A percentile compares a stretch with the other conserved stretches of the same genome.
Conservation (phyloP, 2,888 invertebrate species). For the Pyrocoelia pectoralis region DNA sequence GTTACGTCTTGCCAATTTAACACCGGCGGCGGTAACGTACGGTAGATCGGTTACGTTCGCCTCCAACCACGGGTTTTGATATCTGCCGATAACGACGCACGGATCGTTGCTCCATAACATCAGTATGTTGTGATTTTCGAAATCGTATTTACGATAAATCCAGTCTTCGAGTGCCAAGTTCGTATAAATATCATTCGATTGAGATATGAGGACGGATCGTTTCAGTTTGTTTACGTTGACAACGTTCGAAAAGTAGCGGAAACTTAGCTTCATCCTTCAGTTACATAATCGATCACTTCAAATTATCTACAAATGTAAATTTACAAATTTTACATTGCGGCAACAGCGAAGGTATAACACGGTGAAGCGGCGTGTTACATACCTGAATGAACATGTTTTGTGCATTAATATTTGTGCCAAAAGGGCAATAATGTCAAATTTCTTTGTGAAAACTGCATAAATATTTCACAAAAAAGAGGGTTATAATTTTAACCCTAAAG, state of each 20-base stretch:
- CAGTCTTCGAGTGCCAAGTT: constrained; percentile 97
- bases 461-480: too few relatives aligned
- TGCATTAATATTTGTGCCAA: too few relatives aligned
- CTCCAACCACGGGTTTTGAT: constrained; percentile 97
- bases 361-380: too few relatives aligned
- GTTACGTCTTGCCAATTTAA: constrained; percentile 85
- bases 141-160: constrained; percentile 89
- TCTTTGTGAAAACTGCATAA: too few relatives aligned
- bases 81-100: constrained; percentile 93
- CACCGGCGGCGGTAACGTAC: constrained; percentile 64
- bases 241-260: background rate
- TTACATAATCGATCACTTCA: too few relatives aligned
- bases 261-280: background rate
- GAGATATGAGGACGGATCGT: constrained; percentile 91
- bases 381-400: too few relatives aligned
- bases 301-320: too few relatives aligned
- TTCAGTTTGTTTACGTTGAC: constrained; percentile 62
- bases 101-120: constrained; percentile 94
- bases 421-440: too few relatives aligned
- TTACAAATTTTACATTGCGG: too few relatives aligned
- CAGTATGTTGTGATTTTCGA: constrained; percentile 82
- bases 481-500: too few relatives aligned
- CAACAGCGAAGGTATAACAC: too few relatives aligned
- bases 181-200: constrained; percentile 87
- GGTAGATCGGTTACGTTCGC: constrained; percentile 76